Conservation (phyloP, 2,797 vertebrate genomes). For the Babyrousa celebensis region DNA sequence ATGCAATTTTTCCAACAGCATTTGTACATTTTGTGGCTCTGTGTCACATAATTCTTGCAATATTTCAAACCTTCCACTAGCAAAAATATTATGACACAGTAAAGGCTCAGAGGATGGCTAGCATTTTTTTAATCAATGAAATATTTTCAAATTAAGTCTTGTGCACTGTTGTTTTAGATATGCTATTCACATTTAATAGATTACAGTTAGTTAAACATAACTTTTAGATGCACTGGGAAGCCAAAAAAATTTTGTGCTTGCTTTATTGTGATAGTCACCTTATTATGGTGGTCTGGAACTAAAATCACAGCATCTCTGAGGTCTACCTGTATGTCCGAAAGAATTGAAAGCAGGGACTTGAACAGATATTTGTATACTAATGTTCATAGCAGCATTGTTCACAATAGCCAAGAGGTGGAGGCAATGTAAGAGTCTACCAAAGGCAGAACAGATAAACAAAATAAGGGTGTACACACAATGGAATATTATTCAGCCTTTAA, state of each 20-base stretch:
- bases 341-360: slow-evolving; percentile 13
- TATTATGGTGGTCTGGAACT: background rate
- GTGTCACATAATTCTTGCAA: background rate
- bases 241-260: background rate
- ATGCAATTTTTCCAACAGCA: background rate
- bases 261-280: background rate
- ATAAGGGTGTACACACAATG: background rate
- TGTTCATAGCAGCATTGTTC: background rate
- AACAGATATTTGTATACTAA: background rate
- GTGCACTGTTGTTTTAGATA: background rate
- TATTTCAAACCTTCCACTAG: background rate
- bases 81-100: background rate
- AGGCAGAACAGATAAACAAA: background rate
- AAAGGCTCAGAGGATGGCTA: background rate
- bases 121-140: background rate
- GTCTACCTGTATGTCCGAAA: background rate
- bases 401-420: background rate
- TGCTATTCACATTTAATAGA: background rate
- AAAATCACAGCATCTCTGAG: background rate
- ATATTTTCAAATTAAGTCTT: no score
- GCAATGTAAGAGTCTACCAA: background rate
- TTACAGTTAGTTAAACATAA: background rate
- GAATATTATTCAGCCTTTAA: slow-evolving; percentile 43
- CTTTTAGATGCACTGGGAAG: background rate
- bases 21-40: background rate